A percentile compares a stretch with the other conserved stretches of the same genome.
Evolutionary conservation across 2,797 vertebrate genomes (phyloP).

Genomic region (Sebastolobus alascanus): DNA sequence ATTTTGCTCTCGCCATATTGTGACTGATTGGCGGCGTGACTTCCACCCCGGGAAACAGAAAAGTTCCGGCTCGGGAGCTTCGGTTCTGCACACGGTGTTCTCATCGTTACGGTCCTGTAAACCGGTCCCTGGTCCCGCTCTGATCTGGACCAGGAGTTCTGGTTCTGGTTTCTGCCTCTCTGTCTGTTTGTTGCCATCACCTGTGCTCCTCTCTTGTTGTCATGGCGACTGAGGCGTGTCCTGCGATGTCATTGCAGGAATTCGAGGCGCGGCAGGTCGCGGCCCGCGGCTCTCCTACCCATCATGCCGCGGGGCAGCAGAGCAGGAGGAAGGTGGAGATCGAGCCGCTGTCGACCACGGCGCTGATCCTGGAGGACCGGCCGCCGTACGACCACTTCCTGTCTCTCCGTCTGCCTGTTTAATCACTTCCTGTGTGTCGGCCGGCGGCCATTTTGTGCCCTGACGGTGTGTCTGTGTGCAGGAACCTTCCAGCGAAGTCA

Average conservation of each 20-base stretch:
- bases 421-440: background rate
- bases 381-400: conserved; percentile 5
- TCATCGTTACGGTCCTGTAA: no score
- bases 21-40: no score
- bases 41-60: no score
- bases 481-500: conserved; percentile 27
- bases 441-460: background rate
- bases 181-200: no score
- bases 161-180: no score
- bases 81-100: no score
- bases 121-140: no score
- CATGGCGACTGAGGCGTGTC: background rate
- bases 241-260: conserved; percentile 22
- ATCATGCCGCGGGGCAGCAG: conserved; percentile 16
- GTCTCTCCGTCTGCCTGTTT: no score
- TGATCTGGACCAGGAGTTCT: no score
- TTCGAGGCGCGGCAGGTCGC: conserved; percentile 4
- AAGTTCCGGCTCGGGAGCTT: no score
- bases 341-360: conserved; percentile 17
- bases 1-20: no score
- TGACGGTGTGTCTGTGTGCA: background rate
- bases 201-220: background rate
- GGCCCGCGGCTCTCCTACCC: conserved; percentile 12
- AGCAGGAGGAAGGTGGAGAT: background rate
- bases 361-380: conserved; percentile 24